Conservation (phyloP, 64 coral and sea anemone genomes). For the Orbicella faveolata region DNA sequence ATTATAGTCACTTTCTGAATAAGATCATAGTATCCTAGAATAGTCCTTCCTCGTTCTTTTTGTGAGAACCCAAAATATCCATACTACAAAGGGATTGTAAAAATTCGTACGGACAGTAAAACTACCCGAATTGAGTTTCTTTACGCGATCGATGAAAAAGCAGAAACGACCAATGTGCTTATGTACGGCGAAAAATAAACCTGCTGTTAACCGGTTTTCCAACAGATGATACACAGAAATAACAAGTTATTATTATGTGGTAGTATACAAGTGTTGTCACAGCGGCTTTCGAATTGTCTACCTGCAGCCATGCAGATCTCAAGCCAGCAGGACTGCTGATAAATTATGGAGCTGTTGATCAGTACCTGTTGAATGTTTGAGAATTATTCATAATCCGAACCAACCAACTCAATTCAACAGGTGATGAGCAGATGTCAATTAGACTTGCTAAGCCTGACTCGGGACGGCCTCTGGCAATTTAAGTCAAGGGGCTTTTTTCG, state of each 20-base stretch:
- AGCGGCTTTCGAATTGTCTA: conserved; percentile 31
- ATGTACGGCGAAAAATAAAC: background rate
- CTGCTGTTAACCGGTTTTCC: background rate
- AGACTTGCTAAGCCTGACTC: background rate
- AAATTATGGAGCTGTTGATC: conserved; percentile 44
- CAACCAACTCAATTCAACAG: conserved; percentile 26
- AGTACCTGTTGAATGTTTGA: conserved; percentile 24
- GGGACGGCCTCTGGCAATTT: conserved; percentile 7
- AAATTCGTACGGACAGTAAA: no score
- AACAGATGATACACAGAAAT: background rate
- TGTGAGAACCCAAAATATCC: no score
- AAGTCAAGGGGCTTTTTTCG: background rate
- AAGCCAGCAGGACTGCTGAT: background rate
- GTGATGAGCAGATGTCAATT: conserved; percentile 17
- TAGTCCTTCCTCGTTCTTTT: no score
- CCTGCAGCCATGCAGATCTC: background rate
- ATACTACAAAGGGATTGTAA: no score
- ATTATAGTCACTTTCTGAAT: no score
- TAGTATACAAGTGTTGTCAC: background rate
- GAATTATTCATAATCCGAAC: conserved; percentile 31
- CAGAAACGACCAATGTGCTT: background rate
- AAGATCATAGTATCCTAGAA: no score
- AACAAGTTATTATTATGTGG: background rate
- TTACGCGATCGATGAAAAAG: background rate
- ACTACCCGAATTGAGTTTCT: no score